These are phyloP conservation scores for Tricholaema leucomelas DNA, from an alignment of 2,113 vertebrate genomes.

Conservation along the genomic window DNA sequence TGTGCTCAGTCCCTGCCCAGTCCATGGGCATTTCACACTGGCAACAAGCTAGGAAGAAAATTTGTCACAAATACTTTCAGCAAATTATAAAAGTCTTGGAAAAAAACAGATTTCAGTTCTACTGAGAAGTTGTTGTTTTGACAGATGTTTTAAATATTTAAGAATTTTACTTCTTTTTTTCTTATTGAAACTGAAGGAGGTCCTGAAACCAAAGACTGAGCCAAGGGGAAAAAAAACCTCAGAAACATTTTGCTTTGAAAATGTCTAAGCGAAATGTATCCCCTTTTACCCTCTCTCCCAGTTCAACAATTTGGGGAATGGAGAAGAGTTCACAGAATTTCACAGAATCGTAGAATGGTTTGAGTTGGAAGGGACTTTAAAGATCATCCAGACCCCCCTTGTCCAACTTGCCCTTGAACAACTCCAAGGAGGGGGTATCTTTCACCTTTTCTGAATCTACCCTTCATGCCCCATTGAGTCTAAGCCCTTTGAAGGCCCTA, in stretches of 20 bases:
- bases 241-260: conserved; percentile 50
- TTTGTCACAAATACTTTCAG: conserved; percentile 55
- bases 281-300: not conserved
- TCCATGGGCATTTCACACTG: not conserved
- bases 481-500: not conserved
- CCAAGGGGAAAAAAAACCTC: conserved; percentile 14
- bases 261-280: not conserved
- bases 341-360: no score
- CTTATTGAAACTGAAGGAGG: conserved; percentile 60
- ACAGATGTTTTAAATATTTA: conserved; percentile 66
- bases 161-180: conserved; percentile 56
- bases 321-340: conserved; percentile 44
- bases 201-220: conserved; percentile 26
- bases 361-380: no score
- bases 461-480: not conserved
- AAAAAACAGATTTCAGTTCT: conserved; percentile 38
- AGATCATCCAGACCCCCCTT: no score
- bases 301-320: not conserved
- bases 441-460: not conserved
- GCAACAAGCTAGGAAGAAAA: conserved; percentile 41
- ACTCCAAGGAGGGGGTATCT: no score
- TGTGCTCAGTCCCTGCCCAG: not conserved
- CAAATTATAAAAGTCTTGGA: conserved; percentile 56
- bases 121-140: conserved; percentile 54
- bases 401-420: no score